phyloP scores from a whole-genome alignment of 1,140 invertebrate species.

The Acromyrmex charruanus region DNA sequence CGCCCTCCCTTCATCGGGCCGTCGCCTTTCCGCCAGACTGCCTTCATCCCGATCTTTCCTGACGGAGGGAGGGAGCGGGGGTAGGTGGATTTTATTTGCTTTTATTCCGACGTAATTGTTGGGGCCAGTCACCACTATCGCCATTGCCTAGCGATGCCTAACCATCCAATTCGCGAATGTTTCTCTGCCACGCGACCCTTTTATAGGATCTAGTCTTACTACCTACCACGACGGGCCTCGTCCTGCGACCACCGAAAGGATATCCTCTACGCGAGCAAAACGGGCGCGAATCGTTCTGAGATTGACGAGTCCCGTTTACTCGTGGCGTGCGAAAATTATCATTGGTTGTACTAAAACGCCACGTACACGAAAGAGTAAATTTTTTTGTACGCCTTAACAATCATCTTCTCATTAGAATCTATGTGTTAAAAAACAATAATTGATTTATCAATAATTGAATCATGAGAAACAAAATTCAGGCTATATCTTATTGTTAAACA shows the following conservation, averaged over 20 bases:
- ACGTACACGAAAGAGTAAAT: background rate
- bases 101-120: slow-evolving; percentile 86
- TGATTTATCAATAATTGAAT: too few species aligned
- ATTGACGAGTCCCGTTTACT: background rate
- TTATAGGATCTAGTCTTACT: slow-evolving; percentile 73
- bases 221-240: slow-evolving; percentile 37
- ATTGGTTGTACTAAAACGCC: background rate
- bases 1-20: slow-evolving; percentile 54
- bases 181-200: slow-evolving; percentile 84
- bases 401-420: background rate
- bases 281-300: slow-evolving; percentile 23
- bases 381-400: background rate
- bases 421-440: too few species aligned
- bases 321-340: slow-evolving; percentile 1
- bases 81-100: slow-evolving; percentile 82
- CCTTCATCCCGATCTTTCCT: slow-evolving; percentile 43
- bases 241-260: slow-evolving; percentile 55
- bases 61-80: too few species aligned
- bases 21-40: slow-evolving; percentile 64
- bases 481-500: too few species aligned
- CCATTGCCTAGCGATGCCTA: slow-evolving; percentile 80
- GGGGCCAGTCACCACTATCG: slow-evolving; percentile 86
- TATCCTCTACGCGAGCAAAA: slow-evolving; percentile 23
- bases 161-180: slow-evolving; percentile 84
- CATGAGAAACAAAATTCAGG: too few species aligned